Evolutionary conservation across 1,140 invertebrate species (phyloP), one percentile per base, ranked within the genome.

Genomic region (Diuraphis noxia): DNA sequence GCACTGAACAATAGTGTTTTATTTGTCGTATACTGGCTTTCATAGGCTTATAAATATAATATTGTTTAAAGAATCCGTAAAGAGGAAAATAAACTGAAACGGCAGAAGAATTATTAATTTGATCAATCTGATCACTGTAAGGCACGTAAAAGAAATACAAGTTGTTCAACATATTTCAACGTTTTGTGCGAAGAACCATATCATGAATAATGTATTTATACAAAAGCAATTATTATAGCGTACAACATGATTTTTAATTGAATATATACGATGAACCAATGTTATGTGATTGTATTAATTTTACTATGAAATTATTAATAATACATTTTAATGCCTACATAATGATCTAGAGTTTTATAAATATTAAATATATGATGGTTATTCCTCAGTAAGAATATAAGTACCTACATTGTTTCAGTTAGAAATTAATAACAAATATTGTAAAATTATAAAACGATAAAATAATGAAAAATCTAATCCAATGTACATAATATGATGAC

Each of bases 151-250:
- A 63, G 49, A 63, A 88, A 63, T 63, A 88, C 52, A 63, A 88
- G 86, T 56, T 88, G 49, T 56, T 63, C 86, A 88, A 88, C 86
- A 88, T 88, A 88, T 88, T 88, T 87, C 49, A 88, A 88, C 86
- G 86, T 88, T 63, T 88, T 88, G 52, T 43, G 86, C 49, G 25
- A 77, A 36, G 63, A 43, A 13, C 19, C 41, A 90, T 79, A 43
- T 46, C 43, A 90, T 90, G 88, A 90, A 90, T 90, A 79, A 90
- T 90, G 88, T 46, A 90, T 90, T 90, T 90, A 36, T 79, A 90
- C 23, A 88, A 63, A 88, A 88, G 49, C 86, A 88, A 88, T 63
- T 88, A 88, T 88, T 88, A 88, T 21, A 63, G 86, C n/a, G 21
- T 88, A 56, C 52, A 88, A 21, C 49, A 19, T 88, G 86, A n/a